These are phyloP conservation scores for Mythimna vitellina DNA, from an alignment of 2,888 invertebrate species.

Conservation along the genomic window DNA sequence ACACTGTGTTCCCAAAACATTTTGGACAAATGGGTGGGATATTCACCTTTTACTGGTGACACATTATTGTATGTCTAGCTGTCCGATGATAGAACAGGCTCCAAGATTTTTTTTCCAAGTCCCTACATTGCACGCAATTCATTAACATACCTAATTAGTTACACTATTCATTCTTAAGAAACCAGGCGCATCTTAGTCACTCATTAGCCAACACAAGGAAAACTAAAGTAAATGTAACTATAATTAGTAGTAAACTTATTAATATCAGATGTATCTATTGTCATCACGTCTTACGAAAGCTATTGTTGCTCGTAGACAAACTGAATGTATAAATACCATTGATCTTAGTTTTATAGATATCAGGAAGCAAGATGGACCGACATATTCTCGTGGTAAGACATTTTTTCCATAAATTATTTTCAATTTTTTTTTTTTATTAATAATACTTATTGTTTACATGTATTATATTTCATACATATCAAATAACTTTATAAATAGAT, in stretches of 20 bases:
- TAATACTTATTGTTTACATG: no score
- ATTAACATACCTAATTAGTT: slow-evolving; percentile 9
- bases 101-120: no score
- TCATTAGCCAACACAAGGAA: slow-evolving; percentile 49
- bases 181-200: slow-evolving; percentile 6
- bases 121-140: not conserved
- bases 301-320: slow-evolving; percentile 49
- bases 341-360: slow-evolving; percentile 18
- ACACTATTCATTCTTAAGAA: not conserved
- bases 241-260: not conserved
- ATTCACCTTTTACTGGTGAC: not conserved
- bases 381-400: slow-evolving; percentile 54
- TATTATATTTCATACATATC: no score
- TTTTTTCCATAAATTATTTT: not conserved
- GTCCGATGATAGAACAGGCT: no score
- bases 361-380: slow-evolving; percentile 47
- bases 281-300: slow-evolving; percentile 51
- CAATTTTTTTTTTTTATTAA: not conserved
- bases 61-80: no score
- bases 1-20: not conserved
- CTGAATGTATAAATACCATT: slow-evolving; percentile 42
- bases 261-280: slow-evolving; percentile 16
- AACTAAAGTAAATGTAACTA: slow-evolving; percentile 20
- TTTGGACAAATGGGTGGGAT: not conserved
- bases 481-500: no score